Percentiles rank a stretch among this genome's conserved stretches.
phyloP scores from a whole-genome alignment of 2,888 invertebrate species.

The Drosophila colorata region DNA sequence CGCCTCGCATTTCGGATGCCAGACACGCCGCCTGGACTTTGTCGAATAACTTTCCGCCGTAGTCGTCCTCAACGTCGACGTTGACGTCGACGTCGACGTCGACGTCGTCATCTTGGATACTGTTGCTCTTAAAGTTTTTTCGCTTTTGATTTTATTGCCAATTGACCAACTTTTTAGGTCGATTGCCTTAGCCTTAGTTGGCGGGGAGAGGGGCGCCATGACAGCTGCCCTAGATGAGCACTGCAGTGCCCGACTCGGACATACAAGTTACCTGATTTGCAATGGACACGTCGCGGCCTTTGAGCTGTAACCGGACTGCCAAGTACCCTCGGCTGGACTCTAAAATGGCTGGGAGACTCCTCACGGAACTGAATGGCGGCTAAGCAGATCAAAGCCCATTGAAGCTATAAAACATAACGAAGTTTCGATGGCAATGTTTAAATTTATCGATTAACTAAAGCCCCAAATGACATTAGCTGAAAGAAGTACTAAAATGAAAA shows the following conservation, averaged over 20 bases:
- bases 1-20: constrained; percentile 63
- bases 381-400: constrained; percentile 13
- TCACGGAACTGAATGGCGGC: constrained; percentile 4
- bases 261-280: constrained; percentile 62
- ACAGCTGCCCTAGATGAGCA: constrained; percentile 67
- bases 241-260: constrained; percentile 30
- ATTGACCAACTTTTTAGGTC: constrained; percentile 78
- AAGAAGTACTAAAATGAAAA: background rate
- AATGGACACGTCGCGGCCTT: constrained; percentile 52
- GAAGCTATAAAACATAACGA: constrained; percentile 52
- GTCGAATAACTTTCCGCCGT: constrained; percentile 61
- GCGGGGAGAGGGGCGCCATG: constrained; percentile 19
- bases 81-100: constrained; percentile 33
- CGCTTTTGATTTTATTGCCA: constrained; percentile 82
- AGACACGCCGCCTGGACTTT: constrained; percentile 79
- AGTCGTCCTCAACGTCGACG: constrained; percentile 10
- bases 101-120: constrained; percentile 46
- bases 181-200: constrained; percentile 49
- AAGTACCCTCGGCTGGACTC: constrained; percentile 14
- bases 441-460: constrained; percentile 41
- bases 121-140: constrained; percentile 65
- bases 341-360: constrained; percentile 19
- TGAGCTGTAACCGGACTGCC: constrained; percentile 9
- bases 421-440: constrained; percentile 27
- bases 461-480: constrained; percentile 30